phyloP scores from a whole-genome alignment of 2,888 invertebrate genomes.

The Diachrysia chrysitis region DNA sequence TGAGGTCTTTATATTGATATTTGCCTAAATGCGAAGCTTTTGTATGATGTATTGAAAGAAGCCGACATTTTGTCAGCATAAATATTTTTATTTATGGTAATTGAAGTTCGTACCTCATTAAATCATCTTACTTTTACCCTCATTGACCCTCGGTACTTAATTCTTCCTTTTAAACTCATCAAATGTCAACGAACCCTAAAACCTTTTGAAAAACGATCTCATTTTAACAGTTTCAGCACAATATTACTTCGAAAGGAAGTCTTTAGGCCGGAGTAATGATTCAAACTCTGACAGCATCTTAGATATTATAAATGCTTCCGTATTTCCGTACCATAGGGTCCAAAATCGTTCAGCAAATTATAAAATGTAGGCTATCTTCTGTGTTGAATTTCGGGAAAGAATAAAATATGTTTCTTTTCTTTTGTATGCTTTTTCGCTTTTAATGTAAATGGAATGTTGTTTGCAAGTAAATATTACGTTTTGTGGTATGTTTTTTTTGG shows the following conservation, averaged over 20 bases:
- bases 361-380: background rate
- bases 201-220: slow-evolving; percentile 14
- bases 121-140: slow-evolving; percentile 1
- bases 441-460: slow-evolving; percentile 19
- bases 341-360: slow-evolving; percentile 8
- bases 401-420: slow-evolving; percentile 13
- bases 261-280: slow-evolving; percentile 10
- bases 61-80: too few species aligned
- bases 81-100: background rate
- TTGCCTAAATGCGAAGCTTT: too few species aligned
- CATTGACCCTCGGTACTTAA: background rate
- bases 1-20: too few species aligned
- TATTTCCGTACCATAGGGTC: slow-evolving; percentile 2
- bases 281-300: slow-evolving; percentile 10
- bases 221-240: slow-evolving; percentile 29
- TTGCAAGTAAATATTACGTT: slow-evolving; percentile 4
- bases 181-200: slow-evolving; percentile 33
- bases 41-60: too few species aligned
- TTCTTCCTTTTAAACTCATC: slow-evolving; percentile 5
- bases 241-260: slow-evolving; percentile 34
- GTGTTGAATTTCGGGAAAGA: slow-evolving; percentile 12
- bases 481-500: slow-evolving; percentile 14
- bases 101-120: background rate
- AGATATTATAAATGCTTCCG: slow-evolving; percentile 7
- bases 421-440: slow-evolving; percentile 15